Base-by-base conservation (phyloP, 2,113 vertebrate species). In the Microcebus jonahi region DNA sequence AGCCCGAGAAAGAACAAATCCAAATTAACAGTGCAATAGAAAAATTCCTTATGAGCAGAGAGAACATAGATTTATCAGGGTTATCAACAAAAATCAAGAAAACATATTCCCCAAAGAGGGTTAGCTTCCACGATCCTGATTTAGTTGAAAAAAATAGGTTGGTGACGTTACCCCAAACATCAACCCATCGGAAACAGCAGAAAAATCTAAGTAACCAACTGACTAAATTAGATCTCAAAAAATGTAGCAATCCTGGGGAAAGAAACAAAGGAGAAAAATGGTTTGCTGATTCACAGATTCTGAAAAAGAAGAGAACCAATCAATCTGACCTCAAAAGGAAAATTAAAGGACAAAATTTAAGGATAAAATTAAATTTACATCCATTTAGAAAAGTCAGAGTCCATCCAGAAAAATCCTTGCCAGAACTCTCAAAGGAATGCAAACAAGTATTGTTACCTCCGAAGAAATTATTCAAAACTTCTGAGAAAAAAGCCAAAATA, bases 321-420 rank as follows among this genome's bases (percentile, higher is more conserved):
- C 87, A 71, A 73, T 87, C 70, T 55, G 96, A 82, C 45, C 89
- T 92, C 67, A 98, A 98, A 93, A 63, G 77, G 53, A 98, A 97
- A 97, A 94, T 81, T 45, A 98, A 98, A 90, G 95, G 96, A 50
- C 94, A 86, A 15, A 97, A 98, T 21, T 91, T 99, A 89, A 99
- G 97, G 90, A 98, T 99, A 39, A 99, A 99, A 96, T 97, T 99
- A 57, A 99, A 99, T 98, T 92, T 99, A 79, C 98, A 98, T 81
- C 99, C 98, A 4, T 98, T 99, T 45, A 97, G 96, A 88, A 99
- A 98, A 98, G 97, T 91, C 67, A 99, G 98, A 98, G 96, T 99
- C 90, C 98, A 99, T 61, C 98, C 99, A 0, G 98, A 98, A 70
- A 98, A 98, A 95, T 88, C 87, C 8, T 7, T 93, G 92, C 20